Conservation (phyloP, 2,888 invertebrate species). For the Achlya flavicornis region DNA sequence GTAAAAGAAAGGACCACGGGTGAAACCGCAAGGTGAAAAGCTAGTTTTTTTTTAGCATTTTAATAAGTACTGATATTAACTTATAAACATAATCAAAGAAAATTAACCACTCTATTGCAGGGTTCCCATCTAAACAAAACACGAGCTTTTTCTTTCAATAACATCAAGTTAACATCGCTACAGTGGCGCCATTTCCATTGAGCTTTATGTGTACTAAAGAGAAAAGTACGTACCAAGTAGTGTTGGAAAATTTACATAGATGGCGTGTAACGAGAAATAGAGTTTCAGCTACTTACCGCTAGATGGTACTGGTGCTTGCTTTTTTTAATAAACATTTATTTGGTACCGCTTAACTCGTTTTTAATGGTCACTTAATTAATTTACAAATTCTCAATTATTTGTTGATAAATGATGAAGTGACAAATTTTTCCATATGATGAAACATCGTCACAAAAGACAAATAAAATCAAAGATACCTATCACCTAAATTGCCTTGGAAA, state of each 20-base stretch:
- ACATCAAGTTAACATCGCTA: background rate
- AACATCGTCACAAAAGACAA: background rate
- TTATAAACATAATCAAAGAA: no score
- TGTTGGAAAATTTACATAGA: conserved; percentile 37
- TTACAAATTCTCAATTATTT: background rate
- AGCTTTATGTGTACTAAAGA: background rate
- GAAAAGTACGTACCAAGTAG: conserved; percentile 16
- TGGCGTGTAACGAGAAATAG: conserved; percentile 43
- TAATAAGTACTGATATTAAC: no score
- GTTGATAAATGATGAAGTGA: no score
- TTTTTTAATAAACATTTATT: background rate
- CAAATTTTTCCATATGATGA: background rate
- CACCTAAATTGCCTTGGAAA: background rate
- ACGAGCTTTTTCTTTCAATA: background rate
- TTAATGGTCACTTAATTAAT: background rate
- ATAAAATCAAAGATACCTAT: background rate
- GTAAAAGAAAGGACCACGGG: no score
- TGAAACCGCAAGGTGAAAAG: no score
- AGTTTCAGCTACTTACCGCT: conserved; percentile 50
- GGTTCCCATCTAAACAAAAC: no score
- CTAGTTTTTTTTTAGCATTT: no score
- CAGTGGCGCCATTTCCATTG: conserved; percentile 6
- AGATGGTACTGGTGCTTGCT: conserved; percentile 45
- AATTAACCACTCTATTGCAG: no score
- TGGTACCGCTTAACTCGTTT: background rate